These are phyloP conservation scores for Neodiprion lecontei DNA, from an alignment of 1,140 invertebrate species.

Conservation along the genomic window DNA sequence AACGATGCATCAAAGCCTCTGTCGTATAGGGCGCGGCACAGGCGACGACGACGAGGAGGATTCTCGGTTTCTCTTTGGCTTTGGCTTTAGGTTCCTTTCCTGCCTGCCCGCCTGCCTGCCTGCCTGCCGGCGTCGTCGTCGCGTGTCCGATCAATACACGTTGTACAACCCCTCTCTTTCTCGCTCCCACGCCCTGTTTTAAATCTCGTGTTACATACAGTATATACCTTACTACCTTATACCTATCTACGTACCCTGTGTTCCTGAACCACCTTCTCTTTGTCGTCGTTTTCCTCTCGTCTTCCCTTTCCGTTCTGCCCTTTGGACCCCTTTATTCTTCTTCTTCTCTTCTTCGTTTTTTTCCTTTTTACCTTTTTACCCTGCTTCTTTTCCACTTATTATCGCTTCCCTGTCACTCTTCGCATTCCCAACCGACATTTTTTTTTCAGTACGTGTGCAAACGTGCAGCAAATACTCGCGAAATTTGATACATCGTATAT, in stretches of 20 bases:
- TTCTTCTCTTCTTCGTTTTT: background rate
- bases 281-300: conserved; percentile 22
- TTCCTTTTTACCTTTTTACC: conserved; percentile 10
- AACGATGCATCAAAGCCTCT: no score
- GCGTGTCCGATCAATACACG: conserved; percentile 36
- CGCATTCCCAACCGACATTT: background rate
- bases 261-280: conserved; percentile 16
- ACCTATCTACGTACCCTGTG: no score
- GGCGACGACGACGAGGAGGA: no score
- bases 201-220: background rate
- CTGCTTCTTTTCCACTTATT: conserved; percentile 11
- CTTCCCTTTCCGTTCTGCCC: conserved; percentile 16
- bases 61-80: background rate
- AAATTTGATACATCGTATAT: no score
- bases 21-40: no score
- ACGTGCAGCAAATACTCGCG: background rate
- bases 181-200: conserved; percentile 17
- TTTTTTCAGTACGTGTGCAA: background rate
- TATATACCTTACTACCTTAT: no score
- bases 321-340: conserved; percentile 7
- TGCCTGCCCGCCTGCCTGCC: background rate
- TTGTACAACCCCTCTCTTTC: conserved; percentile 29
- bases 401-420: background rate
- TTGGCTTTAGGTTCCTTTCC: background rate
- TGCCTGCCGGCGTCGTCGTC: background rate